phyloP scores from a whole-genome alignment of 2,797 vertebrate species.

The Poecile montanus region DNA sequence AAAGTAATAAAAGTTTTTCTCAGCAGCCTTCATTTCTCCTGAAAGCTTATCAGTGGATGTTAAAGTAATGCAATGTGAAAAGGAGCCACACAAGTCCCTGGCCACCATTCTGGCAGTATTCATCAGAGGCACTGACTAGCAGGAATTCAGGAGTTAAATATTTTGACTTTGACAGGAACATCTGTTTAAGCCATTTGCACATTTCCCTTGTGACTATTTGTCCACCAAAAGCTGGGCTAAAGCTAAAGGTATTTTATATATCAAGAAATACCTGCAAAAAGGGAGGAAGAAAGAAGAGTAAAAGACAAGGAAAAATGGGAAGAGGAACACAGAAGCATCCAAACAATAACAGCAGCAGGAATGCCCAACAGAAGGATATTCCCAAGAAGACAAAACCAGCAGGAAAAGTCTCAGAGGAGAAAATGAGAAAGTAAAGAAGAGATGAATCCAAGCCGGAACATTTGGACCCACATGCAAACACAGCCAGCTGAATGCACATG shows the following conservation, averaged over 20 bases:
- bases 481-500: not conserved
- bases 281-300: not conserved
- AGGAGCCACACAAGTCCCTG: not conserved
- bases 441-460: not conserved
- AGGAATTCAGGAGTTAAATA: not conserved
- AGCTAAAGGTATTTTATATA: not conserved
- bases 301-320: not conserved
- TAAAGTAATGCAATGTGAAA: not conserved
- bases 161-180: not conserved
- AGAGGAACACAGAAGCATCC: not conserved
- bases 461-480: rapidly evolving
- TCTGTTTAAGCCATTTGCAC: not conserved
- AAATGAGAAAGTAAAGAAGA: not conserved
- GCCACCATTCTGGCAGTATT: not conserved
- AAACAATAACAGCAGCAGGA: not conserved
- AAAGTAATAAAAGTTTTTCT: not conserved
- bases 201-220: not conserved
- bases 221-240: not conserved
- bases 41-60: not conserved
- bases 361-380: not conserved
- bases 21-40: not conserved
- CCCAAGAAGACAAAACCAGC: not conserved
- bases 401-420: not conserved
- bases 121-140: not conserved
- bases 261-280: not conserved